Evolutionary conservation across 2,888 invertebrate genomes (phyloP), one percentile per base, ranked within the genome.

Genomic region (Nebria salina): DNA sequence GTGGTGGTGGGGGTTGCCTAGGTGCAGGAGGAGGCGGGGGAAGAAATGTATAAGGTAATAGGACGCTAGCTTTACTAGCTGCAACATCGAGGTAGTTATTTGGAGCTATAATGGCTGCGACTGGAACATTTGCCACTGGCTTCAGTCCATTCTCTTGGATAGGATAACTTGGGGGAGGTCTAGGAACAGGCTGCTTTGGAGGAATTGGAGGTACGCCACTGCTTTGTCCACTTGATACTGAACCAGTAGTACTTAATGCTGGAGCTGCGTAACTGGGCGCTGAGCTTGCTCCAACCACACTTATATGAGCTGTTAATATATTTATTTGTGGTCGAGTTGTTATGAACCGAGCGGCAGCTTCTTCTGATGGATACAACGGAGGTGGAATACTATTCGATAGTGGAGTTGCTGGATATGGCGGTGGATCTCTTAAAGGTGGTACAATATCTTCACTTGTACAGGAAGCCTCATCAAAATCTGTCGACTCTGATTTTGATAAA

Each of bases 301-400:
- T 94, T 0, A 95, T 93, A 87, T 95, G 95, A 9, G 95, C 95
- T 85, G 94, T 95, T 26, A 95, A 89, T 83, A 95, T 93, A 86
- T 93, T 95, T 79, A 94, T 94, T 88, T 94, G 94, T 0, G 95
- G 94, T 83, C 94, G 92, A 0, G 94, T 93, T 42, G 94, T 95
- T 64, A 95, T 94, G 83, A 95, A 94, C 83, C 95, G 90, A 0
- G 95, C 95, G 75, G 94, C 91, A 0, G 94, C 93, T 89, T 95
- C 95, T 88, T 94, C 94, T 1, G 91, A 91, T 0, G 91, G 91
- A 84, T 92, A 91, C 88, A 87, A 92, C 87, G 87, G 94, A 89
- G 90, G 92, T 90, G 89, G 93, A 87, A 89, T 66, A 68, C 43
- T 43, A n/a, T 66, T 75, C n/a, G 26, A 84, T 89, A 65, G 72